Base-by-base conservation (phyloP, 2,113 vertebrate genomes). In the Ctenomys sociabilis region DNA sequence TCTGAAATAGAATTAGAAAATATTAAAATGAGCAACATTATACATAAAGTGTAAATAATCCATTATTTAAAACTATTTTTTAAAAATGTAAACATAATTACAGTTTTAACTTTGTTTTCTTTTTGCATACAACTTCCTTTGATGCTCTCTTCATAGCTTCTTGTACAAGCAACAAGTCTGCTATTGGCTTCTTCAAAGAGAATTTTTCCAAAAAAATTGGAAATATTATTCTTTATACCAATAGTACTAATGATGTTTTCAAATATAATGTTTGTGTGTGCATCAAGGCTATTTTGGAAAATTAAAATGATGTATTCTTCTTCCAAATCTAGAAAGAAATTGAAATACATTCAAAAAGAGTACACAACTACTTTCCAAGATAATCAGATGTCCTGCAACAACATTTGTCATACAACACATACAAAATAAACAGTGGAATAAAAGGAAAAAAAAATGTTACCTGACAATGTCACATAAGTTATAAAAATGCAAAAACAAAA, bases 231-330 rank as follows among this genome's bases (percentile, higher is more conserved):
- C 96, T 97, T 98, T 82, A 97, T 96, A 88, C 99, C 99, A 81
- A 99, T 99, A 63, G 99, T 99, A 3, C 94, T 97, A 97, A 99
- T 98, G 93, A 99, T 99, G 97, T 99, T 99, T 98, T 99, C 99
- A 98, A 99, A 99, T 97, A 99, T 96, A 87, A 98, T 95, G 98
- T 99, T 99, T 98, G 99, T 99, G 84, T 99, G 98, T 98, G 98
- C 95, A 84, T 98, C 98, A 88, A 99, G 99, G 22, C 99, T 99
- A 93, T 99, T 99, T 98, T 99, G 99, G 96, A 99, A 99, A 98
- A 99, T 99, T 96, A 99, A 97, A 73, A 99, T 99, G 30, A 99
- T 99, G 95, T 99, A 99, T 73, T 99, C 99, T 97, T 99, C 99
- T 93, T 99, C 99, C 7, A 98, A 97, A 98, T 98, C 99, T 99